phyloP scores from a whole-genome alignment of 2,113 vertebrate species.

The Sinosuthora webbiana region DNA sequence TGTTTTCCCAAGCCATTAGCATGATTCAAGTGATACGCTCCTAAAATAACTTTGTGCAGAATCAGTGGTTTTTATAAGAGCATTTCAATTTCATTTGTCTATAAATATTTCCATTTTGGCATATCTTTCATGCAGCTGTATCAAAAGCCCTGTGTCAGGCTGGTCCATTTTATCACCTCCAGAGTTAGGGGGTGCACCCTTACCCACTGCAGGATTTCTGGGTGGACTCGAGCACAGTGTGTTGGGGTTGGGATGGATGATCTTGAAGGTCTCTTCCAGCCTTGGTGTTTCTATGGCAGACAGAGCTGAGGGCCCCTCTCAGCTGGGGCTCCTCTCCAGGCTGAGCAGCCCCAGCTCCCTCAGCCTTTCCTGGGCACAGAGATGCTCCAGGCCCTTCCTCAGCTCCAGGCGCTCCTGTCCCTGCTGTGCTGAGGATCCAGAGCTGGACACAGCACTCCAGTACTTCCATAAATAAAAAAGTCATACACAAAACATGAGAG shows the following conservation, averaged over 20 bases:
- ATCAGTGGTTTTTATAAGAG: background rate
- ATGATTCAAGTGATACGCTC: background rate
- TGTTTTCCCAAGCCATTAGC: background rate
- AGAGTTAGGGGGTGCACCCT: background rate
- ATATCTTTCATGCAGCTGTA: background rate
- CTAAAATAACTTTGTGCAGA: background rate
- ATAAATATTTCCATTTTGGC: background rate
- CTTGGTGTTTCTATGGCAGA: accelerated
- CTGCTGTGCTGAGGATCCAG: background rate
- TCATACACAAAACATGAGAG: background rate
- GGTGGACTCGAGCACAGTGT: background rate
- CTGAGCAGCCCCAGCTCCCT: background rate
- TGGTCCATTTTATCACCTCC: background rate
- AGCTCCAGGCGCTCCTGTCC: background rate
- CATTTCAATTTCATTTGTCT: background rate
- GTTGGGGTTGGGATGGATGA: background rate
- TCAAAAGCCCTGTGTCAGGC: background rate
- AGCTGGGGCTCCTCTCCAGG: background rate
- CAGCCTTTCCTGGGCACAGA: background rate
- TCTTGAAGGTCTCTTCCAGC: background rate
- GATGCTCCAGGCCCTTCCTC: background rate
- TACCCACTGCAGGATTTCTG: background rate
- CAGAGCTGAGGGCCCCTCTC: background rate
- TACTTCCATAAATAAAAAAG: background rate
- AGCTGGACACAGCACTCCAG: background rate